Evolutionary conservation across 2,797 vertebrate species (phyloP).

Genomic region (Danio aesculapii): DNA sequence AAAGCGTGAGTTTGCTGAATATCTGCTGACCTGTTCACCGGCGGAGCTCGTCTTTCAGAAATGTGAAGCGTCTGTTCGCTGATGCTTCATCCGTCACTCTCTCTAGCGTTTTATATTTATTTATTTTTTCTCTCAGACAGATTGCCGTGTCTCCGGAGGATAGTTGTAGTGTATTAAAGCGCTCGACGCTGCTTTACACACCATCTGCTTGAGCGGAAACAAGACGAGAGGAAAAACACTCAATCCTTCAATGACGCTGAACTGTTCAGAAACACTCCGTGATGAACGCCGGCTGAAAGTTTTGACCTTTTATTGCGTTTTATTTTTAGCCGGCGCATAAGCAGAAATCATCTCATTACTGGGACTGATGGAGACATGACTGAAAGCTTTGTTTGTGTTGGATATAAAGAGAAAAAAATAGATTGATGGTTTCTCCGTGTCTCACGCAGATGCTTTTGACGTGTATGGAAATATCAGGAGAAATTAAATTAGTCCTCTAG

Average conservation of each 20-base stretch:
- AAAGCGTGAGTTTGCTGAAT: slow-evolving; percentile 17
- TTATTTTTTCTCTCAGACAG: slow-evolving; percentile 20
- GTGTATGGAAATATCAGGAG: slow-evolving; percentile 32
- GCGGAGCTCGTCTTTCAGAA: slow-evolving; percentile 26
- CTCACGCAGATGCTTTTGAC: neutral
- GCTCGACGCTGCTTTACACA: slow-evolving; percentile 2
- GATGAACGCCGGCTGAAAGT: neutral
- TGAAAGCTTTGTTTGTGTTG: neutral
- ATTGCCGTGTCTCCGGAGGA: slow-evolving; percentile 16
- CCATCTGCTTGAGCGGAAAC: slow-evolving; percentile 32
- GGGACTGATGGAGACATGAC: neutral
- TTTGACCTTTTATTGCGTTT: slow-evolving; percentile 23
- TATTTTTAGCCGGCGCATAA: slow-evolving; percentile 17
- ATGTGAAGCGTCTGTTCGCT: slow-evolving; percentile 19
- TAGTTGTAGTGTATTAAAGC: slow-evolving; percentile 30
- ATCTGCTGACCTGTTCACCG: slow-evolving; percentile 18
- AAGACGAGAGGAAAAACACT: neutral
- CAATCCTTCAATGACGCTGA: neutral
- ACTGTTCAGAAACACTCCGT: neutral
- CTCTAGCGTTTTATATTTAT: neutral
- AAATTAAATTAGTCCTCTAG: slow-evolving; percentile 38
- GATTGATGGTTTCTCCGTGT: neutral
- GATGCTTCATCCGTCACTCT: slow-evolving; percentile 16
- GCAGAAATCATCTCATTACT: neutral
- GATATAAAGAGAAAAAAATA: neutral